These are phyloP conservation scores for Lamellibrachia luymesi DNA, from an alignment of 1,140 invertebrate species.

Conservation along the genomic window DNA sequence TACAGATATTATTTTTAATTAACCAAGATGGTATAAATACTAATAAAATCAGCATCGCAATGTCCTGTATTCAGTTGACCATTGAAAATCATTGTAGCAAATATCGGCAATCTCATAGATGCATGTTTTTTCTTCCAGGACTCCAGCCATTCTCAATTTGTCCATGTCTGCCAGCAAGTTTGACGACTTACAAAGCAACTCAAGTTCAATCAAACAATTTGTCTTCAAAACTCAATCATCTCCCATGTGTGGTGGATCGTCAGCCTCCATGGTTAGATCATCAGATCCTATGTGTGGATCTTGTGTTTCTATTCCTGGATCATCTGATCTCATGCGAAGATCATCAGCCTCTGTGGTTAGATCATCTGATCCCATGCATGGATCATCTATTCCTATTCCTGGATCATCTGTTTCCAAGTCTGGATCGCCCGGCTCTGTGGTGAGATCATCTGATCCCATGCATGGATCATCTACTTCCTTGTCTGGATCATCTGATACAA, in stretches of 20 bases:
- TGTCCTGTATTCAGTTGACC: no score
- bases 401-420: slow-evolving; percentile 27
- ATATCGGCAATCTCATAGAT: no score
- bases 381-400: not conserved
- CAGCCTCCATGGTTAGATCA: not conserved
- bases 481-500: not conserved
- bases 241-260: slow-evolving; percentile 13
- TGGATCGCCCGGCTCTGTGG: not conserved
- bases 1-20: no score
- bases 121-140: slow-evolving; percentile 34
- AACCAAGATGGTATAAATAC: no score
- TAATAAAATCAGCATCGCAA: no score
- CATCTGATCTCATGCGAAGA: slow-evolving; percentile 11
- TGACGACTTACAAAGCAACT: slow-evolving; percentile 55
- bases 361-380: slow-evolving; percentile 8
- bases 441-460: not conserved
- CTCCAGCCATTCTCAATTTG: slow-evolving; percentile 66
- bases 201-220: slow-evolving; percentile 9
- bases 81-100: no score
- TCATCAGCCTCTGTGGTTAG: slow-evolving; percentile 14
- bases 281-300: not conserved
- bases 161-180: slow-evolving; percentile 80
- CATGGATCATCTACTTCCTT: not conserved
- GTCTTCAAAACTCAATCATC: not conserved
- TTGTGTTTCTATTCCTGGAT: slow-evolving; percentile 6